These are phyloP conservation scores for Drosophila setosimentum DNA, from an alignment of 2,888 invertebrate species.

Conservation along the genomic window DNA sequence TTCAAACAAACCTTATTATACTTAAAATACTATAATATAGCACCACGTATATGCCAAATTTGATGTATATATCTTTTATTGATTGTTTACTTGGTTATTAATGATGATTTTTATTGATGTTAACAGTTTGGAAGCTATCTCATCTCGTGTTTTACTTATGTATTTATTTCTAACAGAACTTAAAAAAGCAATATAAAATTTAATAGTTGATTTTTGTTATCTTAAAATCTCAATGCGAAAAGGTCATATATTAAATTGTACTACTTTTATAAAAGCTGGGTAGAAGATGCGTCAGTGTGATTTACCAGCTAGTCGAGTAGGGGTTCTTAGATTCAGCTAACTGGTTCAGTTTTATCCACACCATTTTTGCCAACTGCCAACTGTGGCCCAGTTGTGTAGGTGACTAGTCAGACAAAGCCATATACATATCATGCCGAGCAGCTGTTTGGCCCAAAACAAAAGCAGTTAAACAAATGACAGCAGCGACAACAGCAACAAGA, in stretches of 20 bases:
- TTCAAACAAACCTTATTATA: neutral
- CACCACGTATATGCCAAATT: neutral
- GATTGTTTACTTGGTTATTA: neutral
- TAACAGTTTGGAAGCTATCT: neutral
- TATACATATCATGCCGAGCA: constrained; percentile 62
- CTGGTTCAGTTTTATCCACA: constrained; percentile 4
- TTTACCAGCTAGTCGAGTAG: neutral
- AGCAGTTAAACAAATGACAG: constrained; percentile 56
- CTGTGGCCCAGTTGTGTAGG: constrained; percentile 18
- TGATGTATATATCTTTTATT: neutral
- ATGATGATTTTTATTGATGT: neutral
- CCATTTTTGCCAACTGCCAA: constrained; percentile 14
- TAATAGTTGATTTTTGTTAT: neutral
- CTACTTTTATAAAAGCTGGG: neutral
- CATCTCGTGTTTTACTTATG: neutral
- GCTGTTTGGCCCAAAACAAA: constrained; percentile 71
- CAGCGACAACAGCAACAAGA: constrained; percentile 26
- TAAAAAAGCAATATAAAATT: neutral
- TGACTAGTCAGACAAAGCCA: constrained; percentile 16
- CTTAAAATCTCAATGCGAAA: neutral
- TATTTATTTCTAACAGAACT: neutral
- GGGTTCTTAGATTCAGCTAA: neutral
- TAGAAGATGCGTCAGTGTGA: constrained; percentile 4
- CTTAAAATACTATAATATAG: neutral
- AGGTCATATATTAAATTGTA: neutral